These are phyloP conservation scores for Ptychadena robeensis DNA, from an alignment of 2,797 vertebrate genomes.

Conservation along the genomic window DNA sequence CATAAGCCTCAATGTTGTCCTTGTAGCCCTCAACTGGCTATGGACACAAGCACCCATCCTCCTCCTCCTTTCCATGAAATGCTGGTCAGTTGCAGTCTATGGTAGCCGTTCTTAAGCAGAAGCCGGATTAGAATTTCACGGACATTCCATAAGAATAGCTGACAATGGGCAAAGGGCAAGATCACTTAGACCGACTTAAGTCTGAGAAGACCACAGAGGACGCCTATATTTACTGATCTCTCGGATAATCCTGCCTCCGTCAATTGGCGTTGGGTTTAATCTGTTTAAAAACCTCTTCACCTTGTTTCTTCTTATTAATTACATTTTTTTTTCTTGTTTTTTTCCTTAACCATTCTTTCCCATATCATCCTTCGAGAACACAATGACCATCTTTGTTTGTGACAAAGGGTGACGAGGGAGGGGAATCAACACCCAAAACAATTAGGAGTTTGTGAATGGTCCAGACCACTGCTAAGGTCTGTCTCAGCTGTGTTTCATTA, in stretches of 20 bases:
- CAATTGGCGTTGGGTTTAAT: constrained; percentile 89
- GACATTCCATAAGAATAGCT: neutral
- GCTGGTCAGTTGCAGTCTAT: constrained; percentile 16
- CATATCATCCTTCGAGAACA: constrained; percentile 65
- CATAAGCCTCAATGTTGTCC: neutral
- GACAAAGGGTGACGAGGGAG: constrained; percentile 63
- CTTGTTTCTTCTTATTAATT: constrained; percentile 59
- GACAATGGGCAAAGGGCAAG: constrained; percentile 9
- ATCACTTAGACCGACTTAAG: neutral
- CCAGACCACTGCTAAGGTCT: constrained; percentile 65
- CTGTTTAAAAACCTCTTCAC: constrained; percentile 83
- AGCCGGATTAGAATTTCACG: constrained; percentile 38
- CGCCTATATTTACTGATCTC: constrained; percentile 70
- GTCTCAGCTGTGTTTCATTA: constrained; percentile 65
- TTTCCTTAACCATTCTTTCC: constrained; percentile 35
- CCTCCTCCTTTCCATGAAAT: neutral
- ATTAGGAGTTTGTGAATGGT: constrained; percentile 70
- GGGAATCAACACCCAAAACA: constrained; percentile 65
- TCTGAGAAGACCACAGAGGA: constrained; percentile 66
- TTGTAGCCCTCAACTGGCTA: too few relatives aligned
- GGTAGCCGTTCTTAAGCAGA: neutral
- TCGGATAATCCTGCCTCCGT: constrained; percentile 72
- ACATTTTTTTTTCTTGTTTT: neutral
- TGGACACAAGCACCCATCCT: neutral
- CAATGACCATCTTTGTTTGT: constrained; percentile 72